These are phyloP conservation scores for Amiota communis DNA, from an alignment of 2,888 invertebrate species.

Conservation along the genomic window DNA sequence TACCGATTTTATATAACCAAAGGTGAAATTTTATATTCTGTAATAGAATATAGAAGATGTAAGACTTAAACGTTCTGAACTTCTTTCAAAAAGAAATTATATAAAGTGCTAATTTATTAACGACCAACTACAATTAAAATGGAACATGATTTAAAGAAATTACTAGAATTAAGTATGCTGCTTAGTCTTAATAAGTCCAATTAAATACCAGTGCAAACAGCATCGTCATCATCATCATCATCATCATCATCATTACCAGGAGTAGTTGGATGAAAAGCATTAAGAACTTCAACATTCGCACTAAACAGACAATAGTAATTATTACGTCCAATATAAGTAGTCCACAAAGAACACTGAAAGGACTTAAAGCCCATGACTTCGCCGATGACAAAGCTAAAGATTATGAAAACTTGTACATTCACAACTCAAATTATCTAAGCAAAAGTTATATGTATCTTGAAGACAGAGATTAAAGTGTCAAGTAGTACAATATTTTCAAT, in stretches of 20 bases:
- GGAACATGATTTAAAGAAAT: neutral
- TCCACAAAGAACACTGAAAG: neutral
- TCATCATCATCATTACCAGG: too few species aligned
- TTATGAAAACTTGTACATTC: constrained; percentile 18
- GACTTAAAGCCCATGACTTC: neutral
- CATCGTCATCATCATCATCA: neutral
- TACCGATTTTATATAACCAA: too few species aligned
- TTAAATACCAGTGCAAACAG: constrained; percentile 16
- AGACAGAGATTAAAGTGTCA: neutral
- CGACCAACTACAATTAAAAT: too few species aligned
- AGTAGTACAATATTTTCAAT: neutral
- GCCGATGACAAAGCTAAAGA: neutral
- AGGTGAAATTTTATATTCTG: too few species aligned
- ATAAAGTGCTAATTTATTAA: too few species aligned
- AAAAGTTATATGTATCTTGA: neutral
- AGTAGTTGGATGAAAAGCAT: neutral
- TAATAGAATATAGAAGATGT: too few species aligned
- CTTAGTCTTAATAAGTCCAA: constrained; percentile 20
- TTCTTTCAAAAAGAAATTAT: too few species aligned
- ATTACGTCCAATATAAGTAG: neutral
- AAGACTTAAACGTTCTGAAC: too few species aligned
- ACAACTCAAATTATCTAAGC: constrained; percentile 17
- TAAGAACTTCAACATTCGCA: neutral
- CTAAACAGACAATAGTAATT: constrained; percentile 8
- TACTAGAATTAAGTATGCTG: constrained; percentile 6